Conservation (phyloP, 2,888 invertebrate genomes). For the Pristionchus arcanus region DNA sequence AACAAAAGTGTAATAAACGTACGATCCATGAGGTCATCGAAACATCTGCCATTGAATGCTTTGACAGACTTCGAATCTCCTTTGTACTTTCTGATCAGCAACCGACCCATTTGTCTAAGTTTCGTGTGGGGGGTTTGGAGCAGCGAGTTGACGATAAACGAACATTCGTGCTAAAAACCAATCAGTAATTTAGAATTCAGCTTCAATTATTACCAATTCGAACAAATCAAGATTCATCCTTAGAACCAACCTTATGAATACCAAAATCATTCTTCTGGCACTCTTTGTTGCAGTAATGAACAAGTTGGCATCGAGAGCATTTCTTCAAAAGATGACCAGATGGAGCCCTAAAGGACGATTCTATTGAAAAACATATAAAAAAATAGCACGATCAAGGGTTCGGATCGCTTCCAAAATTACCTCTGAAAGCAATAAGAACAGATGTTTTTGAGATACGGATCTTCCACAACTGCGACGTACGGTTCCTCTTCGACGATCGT, state of each 20-base stretch:
- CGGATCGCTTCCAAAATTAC: background rate
- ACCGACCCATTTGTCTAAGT: slow-evolving; percentile 57
- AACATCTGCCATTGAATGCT: slow-evolving; percentile 37
- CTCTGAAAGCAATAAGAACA: slow-evolving; percentile 48
- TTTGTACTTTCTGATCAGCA: slow-evolving; percentile 29
- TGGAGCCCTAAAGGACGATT: background rate
- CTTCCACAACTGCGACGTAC: slow-evolving; percentile 24
- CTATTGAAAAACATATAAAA: background rate
- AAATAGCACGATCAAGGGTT: no score
- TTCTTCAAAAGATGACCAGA: background rate
- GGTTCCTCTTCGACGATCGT: slow-evolving; percentile 49
- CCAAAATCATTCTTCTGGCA: slow-evolving; percentile 41
- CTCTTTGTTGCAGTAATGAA: background rate
- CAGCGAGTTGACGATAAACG: background rate
- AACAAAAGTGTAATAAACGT: background rate
- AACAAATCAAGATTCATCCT: background rate
- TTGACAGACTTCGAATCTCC: slow-evolving; percentile 43
- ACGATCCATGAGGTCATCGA: slow-evolving; percentile 56
- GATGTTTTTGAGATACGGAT: background rate
- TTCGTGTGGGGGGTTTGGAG: slow-evolving; percentile 58
- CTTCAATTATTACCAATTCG: background rate
- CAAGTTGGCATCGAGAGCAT: slow-evolving; percentile 29
- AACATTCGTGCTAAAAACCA: slow-evolving; percentile 41
- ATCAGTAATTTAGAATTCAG: background rate
- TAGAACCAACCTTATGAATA: slow-evolving; percentile 41